These are phyloP conservation scores for Ictidomys tridecemlineatus DNA, from an alignment of 2,113 vertebrate species.

Conservation along the genomic window DNA sequence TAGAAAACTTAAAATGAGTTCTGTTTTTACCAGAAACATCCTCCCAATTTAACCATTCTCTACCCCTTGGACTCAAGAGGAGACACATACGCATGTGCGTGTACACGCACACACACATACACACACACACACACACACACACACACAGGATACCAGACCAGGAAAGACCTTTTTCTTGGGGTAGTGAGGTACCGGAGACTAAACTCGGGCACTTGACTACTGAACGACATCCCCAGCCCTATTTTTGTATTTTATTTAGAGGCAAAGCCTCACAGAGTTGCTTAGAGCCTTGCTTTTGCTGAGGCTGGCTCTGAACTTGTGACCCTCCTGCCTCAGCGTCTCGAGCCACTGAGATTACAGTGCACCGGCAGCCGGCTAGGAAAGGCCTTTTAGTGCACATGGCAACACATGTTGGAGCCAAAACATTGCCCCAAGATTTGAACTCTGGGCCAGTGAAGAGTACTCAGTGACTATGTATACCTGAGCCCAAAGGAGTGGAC, in stretches of 20 bases:
- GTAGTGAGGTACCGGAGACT: too few relatives aligned
- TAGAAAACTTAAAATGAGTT: conserved; percentile 53
- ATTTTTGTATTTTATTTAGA: too few relatives aligned
- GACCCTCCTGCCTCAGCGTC: too few relatives aligned
- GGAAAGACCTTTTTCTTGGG: background rate
- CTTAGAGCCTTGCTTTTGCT: too few relatives aligned
- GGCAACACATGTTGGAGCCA: background rate
- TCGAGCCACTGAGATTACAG: too few relatives aligned
- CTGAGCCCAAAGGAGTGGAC: background rate
- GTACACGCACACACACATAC: background rate
- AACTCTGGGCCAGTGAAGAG: background rate
- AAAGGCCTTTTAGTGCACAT: background rate
- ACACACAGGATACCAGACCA: background rate
- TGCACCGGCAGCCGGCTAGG: background rate
- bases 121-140: background rate
- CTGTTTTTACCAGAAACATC: conserved; percentile 18
- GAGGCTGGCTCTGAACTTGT: too few relatives aligned
- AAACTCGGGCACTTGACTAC: too few relatives aligned
- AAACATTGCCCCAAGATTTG: background rate
- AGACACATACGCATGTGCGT: background rate
- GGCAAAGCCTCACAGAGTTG: too few relatives aligned
- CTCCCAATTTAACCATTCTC: background rate
- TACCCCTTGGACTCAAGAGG: background rate
- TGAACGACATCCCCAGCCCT: too few relatives aligned
- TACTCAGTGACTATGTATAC: background rate